These are phyloP conservation scores for Pseudolaguvia tuberculata DNA, from an alignment of 2,113 vertebrate genomes.

Conservation along the genomic window DNA sequence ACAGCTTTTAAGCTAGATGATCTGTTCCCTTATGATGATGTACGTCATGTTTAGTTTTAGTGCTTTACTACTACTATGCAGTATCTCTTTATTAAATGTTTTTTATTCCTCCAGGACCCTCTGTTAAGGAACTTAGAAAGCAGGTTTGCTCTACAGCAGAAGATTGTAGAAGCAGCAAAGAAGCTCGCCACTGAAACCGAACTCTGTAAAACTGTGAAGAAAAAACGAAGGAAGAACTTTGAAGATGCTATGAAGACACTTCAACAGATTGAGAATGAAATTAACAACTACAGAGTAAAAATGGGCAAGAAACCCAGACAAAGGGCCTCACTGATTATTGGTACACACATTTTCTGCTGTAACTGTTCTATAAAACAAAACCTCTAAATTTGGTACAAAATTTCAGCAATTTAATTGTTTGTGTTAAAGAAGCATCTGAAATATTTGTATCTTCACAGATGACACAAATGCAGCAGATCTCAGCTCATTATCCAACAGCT, in stretches of 20 bases:
- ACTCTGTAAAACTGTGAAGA: slow-evolving; percentile 87
- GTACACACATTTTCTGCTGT: not conserved
- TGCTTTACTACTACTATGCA: not conserved
- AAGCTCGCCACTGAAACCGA: slow-evolving; percentile 84
- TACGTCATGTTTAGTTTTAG: slow-evolving; percentile 49
- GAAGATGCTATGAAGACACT: slow-evolving; percentile 81
- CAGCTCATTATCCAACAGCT: slow-evolving; percentile 87
- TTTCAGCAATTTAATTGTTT: too few relatives aligned
- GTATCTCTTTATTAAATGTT: not conserved
- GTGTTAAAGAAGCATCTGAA: not conserved
- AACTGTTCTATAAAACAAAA: not conserved
- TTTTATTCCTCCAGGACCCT: slow-evolving; percentile 75
- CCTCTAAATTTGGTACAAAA: not conserved
- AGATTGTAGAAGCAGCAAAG: slow-evolving; percentile 88
- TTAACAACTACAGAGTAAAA: slow-evolving; percentile 82
- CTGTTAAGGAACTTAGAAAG: slow-evolving; percentile 85
- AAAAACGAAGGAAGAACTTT: slow-evolving; percentile 84
- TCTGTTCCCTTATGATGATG: slow-evolving; percentile 81
- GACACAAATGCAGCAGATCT: slow-evolving; percentile 83
- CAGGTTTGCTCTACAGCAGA: slow-evolving; percentile 88
- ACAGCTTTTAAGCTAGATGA: slow-evolving; percentile 86
- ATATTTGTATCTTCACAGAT: slow-evolving; percentile 68
- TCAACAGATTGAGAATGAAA: slow-evolving; percentile 83
- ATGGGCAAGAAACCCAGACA: slow-evolving; percentile 82
- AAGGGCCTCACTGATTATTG: slow-evolving; percentile 74